These are phyloP conservation scores for Antechinus flavipes DNA, from an alignment of 2,113 vertebrate genomes.

Conservation along the genomic window DNA sequence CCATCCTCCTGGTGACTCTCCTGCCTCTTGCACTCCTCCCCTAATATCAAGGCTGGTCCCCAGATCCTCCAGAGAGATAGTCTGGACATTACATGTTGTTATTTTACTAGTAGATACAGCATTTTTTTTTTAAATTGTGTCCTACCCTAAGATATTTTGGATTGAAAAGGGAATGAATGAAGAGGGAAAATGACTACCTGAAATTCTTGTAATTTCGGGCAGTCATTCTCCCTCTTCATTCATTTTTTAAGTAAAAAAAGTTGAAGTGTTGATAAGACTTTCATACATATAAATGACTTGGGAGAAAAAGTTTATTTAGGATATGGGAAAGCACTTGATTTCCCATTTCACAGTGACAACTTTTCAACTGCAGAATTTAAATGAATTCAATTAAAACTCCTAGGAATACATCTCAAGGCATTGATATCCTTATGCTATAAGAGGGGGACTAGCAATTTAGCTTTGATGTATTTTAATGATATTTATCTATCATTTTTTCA, in stretches of 20 bases:
- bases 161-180: constrained; percentile 51
- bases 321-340: constrained; percentile 13
- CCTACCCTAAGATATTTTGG: background rate
- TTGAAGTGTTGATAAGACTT: constrained; percentile 40
- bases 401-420: constrained; percentile 44
- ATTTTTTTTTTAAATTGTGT: background rate
- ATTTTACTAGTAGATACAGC: background rate
- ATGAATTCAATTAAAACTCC: constrained; percentile 62
- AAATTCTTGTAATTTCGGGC: background rate
- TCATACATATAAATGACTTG: constrained; percentile 59
- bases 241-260: constrained; percentile 37
- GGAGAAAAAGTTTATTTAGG: constrained; percentile 66
- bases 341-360: constrained; percentile 25
- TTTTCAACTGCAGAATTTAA: constrained; percentile 59
- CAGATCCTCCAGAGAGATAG: too few species aligned
- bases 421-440: constrained; percentile 42
- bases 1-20: too few species aligned
- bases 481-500: constrained; percentile 63
- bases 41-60: too few species aligned
- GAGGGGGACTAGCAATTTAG: constrained; percentile 63
- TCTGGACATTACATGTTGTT: background rate
- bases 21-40: too few species aligned
- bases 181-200: constrained; percentile 26
- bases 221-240: background rate
- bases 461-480: constrained; percentile 74